phyloP scores from a whole-genome alignment of 2,888 invertebrate genomes.

The Lycophotia porphyrea region DNA sequence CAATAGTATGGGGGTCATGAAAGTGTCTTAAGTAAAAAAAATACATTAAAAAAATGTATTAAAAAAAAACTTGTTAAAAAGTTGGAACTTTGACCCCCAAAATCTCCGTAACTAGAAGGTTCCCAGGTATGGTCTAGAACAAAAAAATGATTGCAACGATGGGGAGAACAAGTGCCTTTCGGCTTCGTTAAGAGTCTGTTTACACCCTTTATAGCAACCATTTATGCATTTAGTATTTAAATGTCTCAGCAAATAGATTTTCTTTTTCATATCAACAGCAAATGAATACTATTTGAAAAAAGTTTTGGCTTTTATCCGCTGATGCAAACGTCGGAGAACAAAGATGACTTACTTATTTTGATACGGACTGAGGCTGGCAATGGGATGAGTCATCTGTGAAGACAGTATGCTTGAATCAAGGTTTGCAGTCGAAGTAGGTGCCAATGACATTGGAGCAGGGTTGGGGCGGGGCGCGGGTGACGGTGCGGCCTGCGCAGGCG shows the following conservation, averaged over 20 bases:
- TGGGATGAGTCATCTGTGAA: constrained; percentile 92
- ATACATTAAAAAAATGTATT: no score
- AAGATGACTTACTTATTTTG: constrained; percentile 93
- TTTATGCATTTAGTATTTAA: background rate
- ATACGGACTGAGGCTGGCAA: constrained; percentile 97
- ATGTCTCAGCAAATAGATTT: background rate
- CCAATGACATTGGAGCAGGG: constrained; percentile 68
- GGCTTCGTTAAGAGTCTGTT: no score
- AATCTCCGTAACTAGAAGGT: no score
- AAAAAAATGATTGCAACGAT: no score
- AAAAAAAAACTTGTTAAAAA: no score
- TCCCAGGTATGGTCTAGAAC: no score
- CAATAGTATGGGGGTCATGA: no score
- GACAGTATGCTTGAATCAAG: constrained; percentile 85
- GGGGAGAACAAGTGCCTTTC: no score
- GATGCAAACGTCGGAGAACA: background rate
- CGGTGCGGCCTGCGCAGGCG: constrained; percentile 70
- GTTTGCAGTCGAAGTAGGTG: constrained; percentile 66
- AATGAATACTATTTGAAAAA: background rate
- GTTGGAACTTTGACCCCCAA: no score
- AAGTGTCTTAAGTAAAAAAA: no score
- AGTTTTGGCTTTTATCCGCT: background rate
- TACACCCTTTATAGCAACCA: background rate
- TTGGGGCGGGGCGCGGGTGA: constrained; percentile 70
- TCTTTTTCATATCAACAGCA: background rate